A percentile compares a stretch with the other conserved stretches of the same genome.
These are phyloP conservation scores for Sycobia sp. DNA, from an alignment of 1,140 invertebrate genomes.

Conservation along the genomic window DNA sequence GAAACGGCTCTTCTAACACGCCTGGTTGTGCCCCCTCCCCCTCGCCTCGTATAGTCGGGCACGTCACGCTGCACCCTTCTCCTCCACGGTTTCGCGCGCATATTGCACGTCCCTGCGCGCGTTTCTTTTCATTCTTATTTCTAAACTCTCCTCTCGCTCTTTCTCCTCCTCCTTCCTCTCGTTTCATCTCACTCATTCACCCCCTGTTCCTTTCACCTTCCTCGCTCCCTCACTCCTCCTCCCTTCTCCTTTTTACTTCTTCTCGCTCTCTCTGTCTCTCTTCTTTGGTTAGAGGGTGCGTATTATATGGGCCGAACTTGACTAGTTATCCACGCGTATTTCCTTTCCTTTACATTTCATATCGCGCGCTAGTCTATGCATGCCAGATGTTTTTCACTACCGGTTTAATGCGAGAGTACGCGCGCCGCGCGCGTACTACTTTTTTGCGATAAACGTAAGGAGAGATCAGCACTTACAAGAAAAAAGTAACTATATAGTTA, in stretches of 20 bases:
- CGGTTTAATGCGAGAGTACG: too few relatives aligned
- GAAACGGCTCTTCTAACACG: too few relatives aligned
- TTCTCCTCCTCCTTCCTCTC: background rate
- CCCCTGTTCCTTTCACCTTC: background rate
- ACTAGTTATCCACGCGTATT: conserved; percentile 54
- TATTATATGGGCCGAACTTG: conserved; percentile 34
- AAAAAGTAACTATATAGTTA: too few relatives aligned
- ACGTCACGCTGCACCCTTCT: background rate
- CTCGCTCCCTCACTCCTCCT: background rate
- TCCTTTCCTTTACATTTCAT: conserved; percentile 53
- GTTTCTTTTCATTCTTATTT: background rate
- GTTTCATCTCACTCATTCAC: too few relatives aligned
- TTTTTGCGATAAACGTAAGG: too few relatives aligned
- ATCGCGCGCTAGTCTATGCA: conserved; percentile 36
- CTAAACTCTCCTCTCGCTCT: background rate
- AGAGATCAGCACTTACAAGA: too few relatives aligned
- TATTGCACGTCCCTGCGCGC: too few relatives aligned
- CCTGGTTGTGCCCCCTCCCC: too few relatives aligned
- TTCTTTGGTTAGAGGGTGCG: background rate
- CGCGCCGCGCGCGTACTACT: too few relatives aligned
- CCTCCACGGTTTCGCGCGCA: background rate
- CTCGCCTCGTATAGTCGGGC: too few relatives aligned
- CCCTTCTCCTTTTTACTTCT: too few relatives aligned
- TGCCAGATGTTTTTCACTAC: conserved; percentile 55
- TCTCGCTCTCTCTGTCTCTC: too few relatives aligned